Evolutionary conservation across 2,888 invertebrate species (phyloP).

Genomic region (Leptopilina drosophilae): DNA sequence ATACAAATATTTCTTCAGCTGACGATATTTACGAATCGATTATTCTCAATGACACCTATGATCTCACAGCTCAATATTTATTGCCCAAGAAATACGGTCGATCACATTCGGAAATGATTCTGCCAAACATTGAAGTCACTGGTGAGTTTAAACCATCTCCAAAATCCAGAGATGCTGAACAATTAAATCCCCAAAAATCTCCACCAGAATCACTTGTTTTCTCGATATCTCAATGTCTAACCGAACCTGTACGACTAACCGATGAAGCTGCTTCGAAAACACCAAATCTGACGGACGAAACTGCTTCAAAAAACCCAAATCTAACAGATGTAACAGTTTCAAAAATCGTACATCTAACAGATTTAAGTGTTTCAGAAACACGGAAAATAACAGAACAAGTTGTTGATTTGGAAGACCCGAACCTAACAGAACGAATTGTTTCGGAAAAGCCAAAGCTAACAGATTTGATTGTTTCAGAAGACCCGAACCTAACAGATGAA

Average conservation of each 20-base stretch:
- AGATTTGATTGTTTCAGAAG: too few relatives aligned
- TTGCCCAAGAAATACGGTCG: slow-evolving; percentile 67
- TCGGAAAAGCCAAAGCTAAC: too few relatives aligned
- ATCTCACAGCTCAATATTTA: slow-evolving; percentile 33
- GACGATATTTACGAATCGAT: slow-evolving; percentile 43
- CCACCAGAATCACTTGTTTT: background rate
- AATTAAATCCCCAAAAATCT: slow-evolving; percentile 5
- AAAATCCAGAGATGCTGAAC: background rate
- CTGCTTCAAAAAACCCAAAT: too few relatives aligned
- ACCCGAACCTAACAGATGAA: too few relatives aligned
- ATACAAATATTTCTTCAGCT: slow-evolving; percentile 50
- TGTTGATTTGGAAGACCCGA: too few relatives aligned
- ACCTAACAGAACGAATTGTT: too few relatives aligned
- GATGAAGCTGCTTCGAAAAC: too few relatives aligned
- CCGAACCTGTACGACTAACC: background rate
- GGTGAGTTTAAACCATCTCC: slow-evolving; percentile 64
- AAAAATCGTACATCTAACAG: too few relatives aligned
- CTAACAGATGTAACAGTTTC: too few relatives aligned
- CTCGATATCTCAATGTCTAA: background rate
- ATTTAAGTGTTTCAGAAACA: too few relatives aligned
- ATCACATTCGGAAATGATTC: slow-evolving; percentile 69
- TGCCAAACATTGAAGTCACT: slow-evolving; percentile 66
- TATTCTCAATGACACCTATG: slow-evolving; percentile 39
- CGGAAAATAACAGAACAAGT: too few relatives aligned
- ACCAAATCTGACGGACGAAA: too few relatives aligned